Evolutionary conservation across 2,888 invertebrate genomes (phyloP).

Genomic region (Drosophila nr. perissopoda): DNA sequence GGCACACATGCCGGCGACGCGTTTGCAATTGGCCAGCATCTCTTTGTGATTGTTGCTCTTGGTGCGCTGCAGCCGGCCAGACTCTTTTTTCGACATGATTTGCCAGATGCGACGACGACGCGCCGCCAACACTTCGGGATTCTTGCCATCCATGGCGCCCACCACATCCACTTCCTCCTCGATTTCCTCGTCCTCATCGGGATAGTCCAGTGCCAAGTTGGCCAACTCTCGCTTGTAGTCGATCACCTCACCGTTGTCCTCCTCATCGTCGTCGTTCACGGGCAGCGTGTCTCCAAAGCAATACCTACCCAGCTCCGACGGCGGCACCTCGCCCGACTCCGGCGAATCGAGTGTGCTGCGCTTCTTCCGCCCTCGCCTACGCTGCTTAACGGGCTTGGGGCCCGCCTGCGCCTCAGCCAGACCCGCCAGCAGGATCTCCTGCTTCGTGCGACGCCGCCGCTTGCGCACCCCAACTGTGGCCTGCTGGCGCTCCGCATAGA

Average conservation of each 20-base stretch:
- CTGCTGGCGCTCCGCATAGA: constrained; percentile 92
- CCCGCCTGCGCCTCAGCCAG: constrained; percentile 73
- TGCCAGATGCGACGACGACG: constrained; percentile 95
- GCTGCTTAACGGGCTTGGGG: constrained; percentile 66
- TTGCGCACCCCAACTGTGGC: constrained; percentile 84
- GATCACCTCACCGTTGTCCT: constrained; percentile 83
- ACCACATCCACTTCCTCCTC: constrained; percentile 69
- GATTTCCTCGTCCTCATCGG: constrained; percentile 85
- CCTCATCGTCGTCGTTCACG: constrained; percentile 83
- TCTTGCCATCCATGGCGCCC: constrained; percentile 79
- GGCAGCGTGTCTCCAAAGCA: constrained; percentile 86
- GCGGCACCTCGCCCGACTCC: constrained; percentile 78
- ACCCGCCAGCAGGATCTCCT: constrained; percentile 78
- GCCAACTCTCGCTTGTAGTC: constrained; percentile 82
- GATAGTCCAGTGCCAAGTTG: constrained; percentile 54
- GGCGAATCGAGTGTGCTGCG: constrained; percentile 68
- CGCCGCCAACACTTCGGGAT: constrained; percentile 92
- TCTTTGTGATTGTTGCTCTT: constrained; percentile 95
- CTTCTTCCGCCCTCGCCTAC: constrained; percentile 69
- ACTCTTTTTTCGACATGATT: constrained; percentile 95
- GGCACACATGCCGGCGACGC: constrained; percentile 93
- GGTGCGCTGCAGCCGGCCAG: constrained; percentile 95
- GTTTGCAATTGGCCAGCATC: constrained; percentile 92
- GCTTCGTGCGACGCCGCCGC: constrained; percentile 83
- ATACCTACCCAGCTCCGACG: constrained; percentile 80